Conservation (phyloP, 2,113 vertebrate genomes). For the Daubentonia madagascariensis region DNA sequence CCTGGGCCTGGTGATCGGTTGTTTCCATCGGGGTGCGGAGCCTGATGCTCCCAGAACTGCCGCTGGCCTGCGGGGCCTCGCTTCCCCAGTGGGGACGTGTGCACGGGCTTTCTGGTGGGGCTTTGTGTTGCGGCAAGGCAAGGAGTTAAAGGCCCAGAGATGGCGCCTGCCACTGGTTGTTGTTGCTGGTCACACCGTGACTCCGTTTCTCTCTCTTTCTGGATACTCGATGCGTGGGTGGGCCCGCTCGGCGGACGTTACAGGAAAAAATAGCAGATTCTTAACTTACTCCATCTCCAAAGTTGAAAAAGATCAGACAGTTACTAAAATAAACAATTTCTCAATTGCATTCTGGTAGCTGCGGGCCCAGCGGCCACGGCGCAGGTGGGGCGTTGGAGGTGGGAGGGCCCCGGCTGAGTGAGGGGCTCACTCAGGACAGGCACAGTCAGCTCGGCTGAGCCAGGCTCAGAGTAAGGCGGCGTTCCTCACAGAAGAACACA, state of each 20-base stretch:
- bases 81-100: background rate
- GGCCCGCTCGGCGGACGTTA: slow-evolving; percentile 40
- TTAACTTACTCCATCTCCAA: slow-evolving; percentile 75
- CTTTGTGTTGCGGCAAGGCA: accelerated
- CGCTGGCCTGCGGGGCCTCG: background rate
- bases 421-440: slow-evolving; percentile 78
- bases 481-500: slow-evolving; percentile 93
- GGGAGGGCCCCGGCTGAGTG: slow-evolving; percentile 73
- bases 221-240: accelerated
- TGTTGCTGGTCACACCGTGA: background rate
- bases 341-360: slow-evolving; percentile 72
- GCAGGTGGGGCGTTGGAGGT: background rate
- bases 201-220: slow-evolving; percentile 32
- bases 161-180: background rate
- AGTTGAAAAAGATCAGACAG: slow-evolving; percentile 73
- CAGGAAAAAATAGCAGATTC: slow-evolving; percentile 65
- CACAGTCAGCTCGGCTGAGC: slow-evolving; percentile 88
- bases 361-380: slow-evolving; percentile 27
- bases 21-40: accelerated
- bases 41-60: background rate
- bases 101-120: background rate
- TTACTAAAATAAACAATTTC: slow-evolving; percentile 81
- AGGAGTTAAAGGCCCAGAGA: background rate
- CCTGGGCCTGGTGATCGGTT: background rate
- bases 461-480: slow-evolving; percentile 77